These are phyloP conservation scores for Cephus pygmeus DNA, from an alignment of 2,888 invertebrate species.

Conservation along the genomic window DNA sequence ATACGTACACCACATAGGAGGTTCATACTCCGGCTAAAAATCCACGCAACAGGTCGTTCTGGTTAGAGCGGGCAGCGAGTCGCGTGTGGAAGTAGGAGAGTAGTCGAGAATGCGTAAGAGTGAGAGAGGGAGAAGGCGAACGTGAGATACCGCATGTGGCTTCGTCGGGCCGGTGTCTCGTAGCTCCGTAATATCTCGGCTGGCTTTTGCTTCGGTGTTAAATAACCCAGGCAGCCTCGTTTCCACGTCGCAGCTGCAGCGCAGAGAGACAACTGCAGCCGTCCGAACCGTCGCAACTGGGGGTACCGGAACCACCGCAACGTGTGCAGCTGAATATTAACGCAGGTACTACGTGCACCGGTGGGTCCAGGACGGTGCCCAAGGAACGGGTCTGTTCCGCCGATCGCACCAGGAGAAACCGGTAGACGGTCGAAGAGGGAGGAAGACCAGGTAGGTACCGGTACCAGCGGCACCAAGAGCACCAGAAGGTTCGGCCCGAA, in stretches of 20 bases:
- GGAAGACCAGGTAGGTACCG: neutral
- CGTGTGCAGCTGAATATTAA: neutral
- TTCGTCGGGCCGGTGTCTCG: constrained; percentile 8
- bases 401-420: neutral
- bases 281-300: neutral
- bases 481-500: neutral
- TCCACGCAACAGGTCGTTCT: constrained; percentile 43
- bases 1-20: constrained; percentile 14
- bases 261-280: neutral
- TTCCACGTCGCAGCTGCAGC: neutral
- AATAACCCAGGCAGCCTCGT: neutral
- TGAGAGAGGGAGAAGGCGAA: neutral
- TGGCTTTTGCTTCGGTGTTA: constrained; percentile 2
- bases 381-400: neutral
- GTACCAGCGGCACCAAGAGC: neutral
- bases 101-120: neutral
- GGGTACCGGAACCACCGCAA: neutral
- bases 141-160: constrained; percentile 11
- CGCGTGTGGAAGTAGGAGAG: constrained; percentile 15
- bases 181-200: neutral
- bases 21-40: constrained; percentile 30
- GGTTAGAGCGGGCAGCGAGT: constrained; percentile 22
- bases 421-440: neutral
- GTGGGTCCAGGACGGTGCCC: neutral
- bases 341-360: neutral